Percentiles rank a stretch among this genome's conserved stretches.
These are phyloP conservation scores for Campylorhamphus procurvoides DNA, from an alignment of 2,113 vertebrate species.

Conservation along the genomic window DNA sequence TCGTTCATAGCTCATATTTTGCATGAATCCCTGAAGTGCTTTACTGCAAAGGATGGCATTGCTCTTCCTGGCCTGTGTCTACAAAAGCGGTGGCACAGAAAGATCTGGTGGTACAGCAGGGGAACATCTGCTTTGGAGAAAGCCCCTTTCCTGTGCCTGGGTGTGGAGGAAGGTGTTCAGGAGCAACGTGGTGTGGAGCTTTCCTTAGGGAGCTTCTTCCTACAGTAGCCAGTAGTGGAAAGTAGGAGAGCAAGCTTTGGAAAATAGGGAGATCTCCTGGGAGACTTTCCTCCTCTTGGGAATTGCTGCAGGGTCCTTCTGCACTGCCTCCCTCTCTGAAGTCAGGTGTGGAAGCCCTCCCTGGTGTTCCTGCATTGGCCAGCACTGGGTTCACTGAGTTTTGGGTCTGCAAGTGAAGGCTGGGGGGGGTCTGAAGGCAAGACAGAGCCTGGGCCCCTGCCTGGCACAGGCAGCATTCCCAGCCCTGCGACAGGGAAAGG, in stretches of 20 bases:
- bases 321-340: not conserved
- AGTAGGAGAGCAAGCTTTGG: not conserved
- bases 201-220: not conserved
- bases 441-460: accelerated
- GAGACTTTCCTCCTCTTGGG: not conserved
- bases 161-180: not conserved
- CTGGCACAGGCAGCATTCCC: not conserved
- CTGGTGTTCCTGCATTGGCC: not conserved
- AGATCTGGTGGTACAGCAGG: not conserved
- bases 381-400: not conserved
- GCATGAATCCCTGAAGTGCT: not conserved
- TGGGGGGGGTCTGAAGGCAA: not conserved
- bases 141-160: not conserved
- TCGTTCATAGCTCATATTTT: not conserved
- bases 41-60: not conserved
- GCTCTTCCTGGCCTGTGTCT: not conserved
- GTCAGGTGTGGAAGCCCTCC: not conserved
- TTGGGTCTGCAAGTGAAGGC: not conserved
- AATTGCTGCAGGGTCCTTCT: not conserved
- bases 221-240: not conserved
- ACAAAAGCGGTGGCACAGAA: not conserved
- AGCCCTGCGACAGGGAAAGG: accelerated
- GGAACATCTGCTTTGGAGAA: not conserved
- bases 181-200: not conserved
- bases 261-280: not conserved